Evolutionary conservation across 2,888 invertebrate genomes (phyloP).

Genomic region (Epinotia brunnichana): DNA sequence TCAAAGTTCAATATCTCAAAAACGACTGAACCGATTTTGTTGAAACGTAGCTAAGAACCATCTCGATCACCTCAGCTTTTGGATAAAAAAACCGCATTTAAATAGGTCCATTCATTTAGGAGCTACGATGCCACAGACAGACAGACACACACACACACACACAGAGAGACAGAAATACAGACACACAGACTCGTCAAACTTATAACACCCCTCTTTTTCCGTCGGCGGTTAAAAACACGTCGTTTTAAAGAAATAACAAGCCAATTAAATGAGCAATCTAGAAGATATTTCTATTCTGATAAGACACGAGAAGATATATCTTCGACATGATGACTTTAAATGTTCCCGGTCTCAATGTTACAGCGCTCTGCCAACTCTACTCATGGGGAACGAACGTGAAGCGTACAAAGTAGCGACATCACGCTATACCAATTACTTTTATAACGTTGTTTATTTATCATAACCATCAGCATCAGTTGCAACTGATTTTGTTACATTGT

Average conservation of each 20-base stretch:
- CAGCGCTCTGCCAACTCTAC: conserved; percentile 71
- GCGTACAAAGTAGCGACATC: conserved; percentile 58
- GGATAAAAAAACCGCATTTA: too few relatives aligned
- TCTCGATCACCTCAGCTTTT: too few relatives aligned
- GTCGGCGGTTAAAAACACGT: too few relatives aligned
- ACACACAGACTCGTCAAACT: too few relatives aligned
- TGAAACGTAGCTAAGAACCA: too few relatives aligned
- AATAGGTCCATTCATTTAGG: too few relatives aligned
- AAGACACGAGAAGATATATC: conserved; percentile 54
- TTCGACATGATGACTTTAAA: conserved; percentile 57
- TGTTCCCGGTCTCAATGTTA: conserved; percentile 67
- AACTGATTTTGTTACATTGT: background rate
- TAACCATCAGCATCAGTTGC: background rate
- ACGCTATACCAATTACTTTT: conserved; percentile 51
- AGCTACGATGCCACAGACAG: too few relatives aligned
- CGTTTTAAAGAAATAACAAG: background rate
- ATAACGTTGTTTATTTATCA: conserved; percentile 46
- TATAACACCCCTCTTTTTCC: too few relatives aligned
- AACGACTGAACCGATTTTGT: too few relatives aligned
- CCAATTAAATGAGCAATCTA: conserved; percentile 47
- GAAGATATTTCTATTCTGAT: conserved; percentile 64
- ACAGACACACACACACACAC: too few relatives aligned
- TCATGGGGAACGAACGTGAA: conserved; percentile 53
- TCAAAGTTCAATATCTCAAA: too few relatives aligned
- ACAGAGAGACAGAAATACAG: too few relatives aligned